Conservation (phyloP, 2,797 vertebrate genomes). For the Microctenopoma lineatum region DNA sequence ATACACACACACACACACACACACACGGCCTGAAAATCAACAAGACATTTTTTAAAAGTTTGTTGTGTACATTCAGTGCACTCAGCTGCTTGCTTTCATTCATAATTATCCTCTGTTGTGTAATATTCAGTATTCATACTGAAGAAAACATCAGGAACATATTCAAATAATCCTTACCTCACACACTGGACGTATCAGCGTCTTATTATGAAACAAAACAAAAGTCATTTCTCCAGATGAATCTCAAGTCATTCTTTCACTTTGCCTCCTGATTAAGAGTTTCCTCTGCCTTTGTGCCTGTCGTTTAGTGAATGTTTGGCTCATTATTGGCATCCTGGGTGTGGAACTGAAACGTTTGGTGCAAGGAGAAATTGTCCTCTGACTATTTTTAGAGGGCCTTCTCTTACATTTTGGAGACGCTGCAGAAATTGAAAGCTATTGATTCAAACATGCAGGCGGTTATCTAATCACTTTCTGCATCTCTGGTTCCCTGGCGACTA, state of each 20-base stretch:
- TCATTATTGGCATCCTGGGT: conserved; percentile 15
- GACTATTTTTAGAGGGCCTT: conserved; percentile 48
- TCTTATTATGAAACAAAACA: not conserved
- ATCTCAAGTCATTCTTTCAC: not conserved
- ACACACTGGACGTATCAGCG: not conserved
- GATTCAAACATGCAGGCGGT: conserved; percentile 23
- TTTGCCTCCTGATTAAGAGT: not conserved
- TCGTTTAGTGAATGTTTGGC: not conserved
- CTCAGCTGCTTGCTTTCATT: conserved; percentile 4
- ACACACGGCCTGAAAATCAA: not conserved
- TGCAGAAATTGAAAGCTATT: conserved; percentile 36
- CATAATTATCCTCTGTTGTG: conserved; percentile 8
- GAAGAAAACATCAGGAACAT: not conserved
- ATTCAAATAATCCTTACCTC: not conserved
- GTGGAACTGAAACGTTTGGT: conserved; percentile 19
- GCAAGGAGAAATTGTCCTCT: conserved; percentile 31
- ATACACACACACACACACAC: not conserved
- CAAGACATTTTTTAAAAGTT: not conserved
- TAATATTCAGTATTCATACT: not conserved
- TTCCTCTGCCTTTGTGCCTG: not conserved
- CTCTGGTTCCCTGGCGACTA: conserved; percentile 20
- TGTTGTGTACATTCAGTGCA: conserved; percentile 2
- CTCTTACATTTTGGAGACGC: conserved; percentile 24
- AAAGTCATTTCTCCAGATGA: not conserved
- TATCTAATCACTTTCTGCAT: conserved; percentile 24